Evolutionary conservation across 2,797 vertebrate genomes (phyloP).

Genomic region (Hyperoplus immaculatus): DNA sequence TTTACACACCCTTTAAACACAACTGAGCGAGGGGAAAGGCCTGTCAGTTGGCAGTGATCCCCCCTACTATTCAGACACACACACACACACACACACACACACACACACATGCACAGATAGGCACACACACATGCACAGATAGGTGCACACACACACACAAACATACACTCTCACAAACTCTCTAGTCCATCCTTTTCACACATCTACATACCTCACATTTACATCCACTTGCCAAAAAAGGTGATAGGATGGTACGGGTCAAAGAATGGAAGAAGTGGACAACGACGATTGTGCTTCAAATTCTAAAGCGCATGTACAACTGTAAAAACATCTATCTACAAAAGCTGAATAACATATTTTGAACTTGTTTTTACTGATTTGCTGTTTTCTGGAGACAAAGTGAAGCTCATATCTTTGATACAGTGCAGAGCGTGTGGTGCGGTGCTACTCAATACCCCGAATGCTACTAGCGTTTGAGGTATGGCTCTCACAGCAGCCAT

Average conservation of each 20-base stretch:
- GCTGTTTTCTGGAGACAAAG: constrained; percentile 38
- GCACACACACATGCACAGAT: too few species aligned
- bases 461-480: constrained; percentile 49
- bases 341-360: constrained; percentile 12
- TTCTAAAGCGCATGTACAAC: constrained; percentile 7
- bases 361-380: constrained; percentile 25
- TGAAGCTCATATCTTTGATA: constrained; percentile 48
- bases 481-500: constrained; percentile 55
- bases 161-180: constrained; percentile 3
- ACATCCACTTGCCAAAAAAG: constrained; percentile 72
- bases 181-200: constrained; percentile 68
- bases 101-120: constrained; percentile 5
- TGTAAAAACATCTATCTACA: constrained; percentile 1
- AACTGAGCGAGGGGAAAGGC: constrained; percentile 79
- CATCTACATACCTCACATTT: constrained; percentile 81
- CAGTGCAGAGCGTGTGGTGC: constrained; percentile 25
- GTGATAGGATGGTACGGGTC: constrained; percentile 53
- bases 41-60: constrained; percentile 86
- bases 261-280: constrained; percentile 37
- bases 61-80: constrained; percentile 46
- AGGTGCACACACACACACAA: background rate
- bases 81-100: constrained; percentile 37
- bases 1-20: constrained; percentile 89
- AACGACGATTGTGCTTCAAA: constrained; percentile 7
- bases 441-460: constrained; percentile 53